phyloP scores from a whole-genome alignment of 2,113 vertebrate species.

The Bambusicola thoracicus region DNA sequence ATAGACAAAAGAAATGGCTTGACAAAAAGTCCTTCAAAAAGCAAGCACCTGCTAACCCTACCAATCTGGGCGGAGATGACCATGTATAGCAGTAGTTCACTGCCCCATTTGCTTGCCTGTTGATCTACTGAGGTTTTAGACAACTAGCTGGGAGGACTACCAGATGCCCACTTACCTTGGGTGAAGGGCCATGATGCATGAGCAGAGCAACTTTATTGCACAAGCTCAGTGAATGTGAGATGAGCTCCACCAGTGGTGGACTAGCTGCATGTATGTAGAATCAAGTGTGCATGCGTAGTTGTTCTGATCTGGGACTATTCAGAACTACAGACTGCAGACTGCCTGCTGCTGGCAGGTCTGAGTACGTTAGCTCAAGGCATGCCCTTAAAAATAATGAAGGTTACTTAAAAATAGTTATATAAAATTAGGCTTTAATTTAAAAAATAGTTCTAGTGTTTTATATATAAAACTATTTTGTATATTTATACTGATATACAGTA shows the following conservation, averaged over 20 bases:
- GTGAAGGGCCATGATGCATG: not conserved
- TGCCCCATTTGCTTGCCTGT: not conserved
- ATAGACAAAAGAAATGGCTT: not conserved
- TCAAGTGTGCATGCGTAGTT: not conserved
- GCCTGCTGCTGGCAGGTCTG: not conserved
- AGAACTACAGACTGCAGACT: not conserved
- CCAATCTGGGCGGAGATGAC: not conserved
- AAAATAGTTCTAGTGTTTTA: constrained; percentile 30
- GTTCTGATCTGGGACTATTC: not conserved
- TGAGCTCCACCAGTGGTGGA: rapidly evolving
- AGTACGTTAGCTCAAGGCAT: not conserved
- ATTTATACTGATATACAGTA: constrained; percentile 62
- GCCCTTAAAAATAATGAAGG: not conserved
- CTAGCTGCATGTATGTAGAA: not conserved
- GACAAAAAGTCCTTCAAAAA: not conserved
- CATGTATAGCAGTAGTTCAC: not conserved
- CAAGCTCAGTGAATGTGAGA: not conserved
- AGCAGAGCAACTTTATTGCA: not conserved
- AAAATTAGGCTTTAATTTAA: not conserved
- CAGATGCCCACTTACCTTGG: not conserved
- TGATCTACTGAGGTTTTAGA: not conserved
- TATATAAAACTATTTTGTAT: constrained; percentile 41
- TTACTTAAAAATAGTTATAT: not conserved
- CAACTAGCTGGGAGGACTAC: not conserved
- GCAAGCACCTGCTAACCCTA: not conserved